Conservation (phyloP, 2,113 vertebrate species). For the Sitta europaea region DNA sequence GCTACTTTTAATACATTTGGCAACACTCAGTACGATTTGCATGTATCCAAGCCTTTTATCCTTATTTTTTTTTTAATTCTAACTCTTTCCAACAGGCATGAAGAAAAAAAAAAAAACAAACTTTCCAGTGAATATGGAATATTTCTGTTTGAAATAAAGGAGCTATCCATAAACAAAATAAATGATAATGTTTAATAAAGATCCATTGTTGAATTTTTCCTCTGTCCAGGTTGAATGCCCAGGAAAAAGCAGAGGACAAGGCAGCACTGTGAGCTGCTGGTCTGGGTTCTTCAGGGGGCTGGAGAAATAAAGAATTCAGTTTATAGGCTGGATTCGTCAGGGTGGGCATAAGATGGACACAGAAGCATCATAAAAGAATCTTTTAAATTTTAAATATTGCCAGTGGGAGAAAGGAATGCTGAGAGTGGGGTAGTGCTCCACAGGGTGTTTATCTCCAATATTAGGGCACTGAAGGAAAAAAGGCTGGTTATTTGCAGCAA, state of each 20-base stretch:
- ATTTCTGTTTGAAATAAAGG: slow-evolving; percentile 48
- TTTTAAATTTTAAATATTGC: not conserved
- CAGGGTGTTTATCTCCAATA: not conserved
- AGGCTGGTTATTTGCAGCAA: not conserved
- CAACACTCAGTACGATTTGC: slow-evolving; percentile 48
- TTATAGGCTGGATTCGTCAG: not conserved
- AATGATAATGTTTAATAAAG: slow-evolving; percentile 11
- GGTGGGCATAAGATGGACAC: not conserved
- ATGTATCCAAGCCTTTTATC: slow-evolving; percentile 38
- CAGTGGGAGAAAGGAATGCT: not conserved
- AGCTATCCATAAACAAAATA: slow-evolving; percentile 21
- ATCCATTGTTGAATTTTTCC: not conserved
- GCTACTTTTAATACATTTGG: slow-evolving; percentile 2
- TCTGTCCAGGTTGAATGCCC: not conserved
- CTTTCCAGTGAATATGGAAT: not conserved
- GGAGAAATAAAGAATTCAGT: not conserved
- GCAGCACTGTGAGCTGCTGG: not conserved
- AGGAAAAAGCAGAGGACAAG: not conserved
- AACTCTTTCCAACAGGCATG: slow-evolving; percentile 49
- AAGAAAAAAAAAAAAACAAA: not conserved
- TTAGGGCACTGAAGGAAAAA: not conserved
- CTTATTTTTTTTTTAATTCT: not conserved
- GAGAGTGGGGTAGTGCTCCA: not conserved
- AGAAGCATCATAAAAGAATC: not conserved
- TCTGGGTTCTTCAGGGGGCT: not conserved